Percentiles rank a stretch among this genome's conserved stretches.
These are phyloP conservation scores for Acromyrmex echinatior DNA, from an alignment of 1,140 invertebrate genomes.

Conservation along the genomic window DNA sequence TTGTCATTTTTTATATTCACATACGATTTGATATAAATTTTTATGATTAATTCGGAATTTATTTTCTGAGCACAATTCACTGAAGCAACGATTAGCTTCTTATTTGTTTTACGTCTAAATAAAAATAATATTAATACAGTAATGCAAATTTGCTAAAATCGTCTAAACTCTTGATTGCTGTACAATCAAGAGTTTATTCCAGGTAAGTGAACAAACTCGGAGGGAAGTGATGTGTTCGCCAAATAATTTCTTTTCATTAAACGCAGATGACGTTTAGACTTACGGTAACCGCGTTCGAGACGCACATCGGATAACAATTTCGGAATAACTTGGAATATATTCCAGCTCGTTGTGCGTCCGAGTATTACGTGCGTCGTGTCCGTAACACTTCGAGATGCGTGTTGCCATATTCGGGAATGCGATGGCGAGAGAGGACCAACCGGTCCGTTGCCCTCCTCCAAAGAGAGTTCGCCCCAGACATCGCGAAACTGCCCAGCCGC, in stretches of 20 bases:
- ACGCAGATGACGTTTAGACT: background rate
- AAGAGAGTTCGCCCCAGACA: slow-evolving; percentile 37
- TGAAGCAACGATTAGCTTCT: background rate
- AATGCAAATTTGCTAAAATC: background rate
- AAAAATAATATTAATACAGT: background rate
- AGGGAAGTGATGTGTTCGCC: background rate
- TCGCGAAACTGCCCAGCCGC: slow-evolving; percentile 50
- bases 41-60: background rate
- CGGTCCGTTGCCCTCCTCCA: slow-evolving; percentile 51
- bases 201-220: slow-evolving; percentile 17
- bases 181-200: background rate
- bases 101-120: background rate
- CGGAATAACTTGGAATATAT: slow-evolving; percentile 28
- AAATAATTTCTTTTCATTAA: background rate
- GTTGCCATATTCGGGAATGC: slow-evolving; percentile 66
- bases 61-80: background rate
- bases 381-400: slow-evolving; percentile 11
- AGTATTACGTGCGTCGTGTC: slow-evolving; percentile 4
- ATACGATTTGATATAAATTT: slow-evolving; percentile 1
- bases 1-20: slow-evolving; percentile 4
- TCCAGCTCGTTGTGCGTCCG: background rate
- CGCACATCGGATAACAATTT: slow-evolving; percentile 8
- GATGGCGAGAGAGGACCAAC: slow-evolving; percentile 49
- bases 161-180: background rate
- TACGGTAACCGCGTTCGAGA: background rate